These are phyloP conservation scores for Leptonema lineaticorne DNA, from an alignment of 1,140 invertebrate species.

Conservation along the genomic window DNA sequence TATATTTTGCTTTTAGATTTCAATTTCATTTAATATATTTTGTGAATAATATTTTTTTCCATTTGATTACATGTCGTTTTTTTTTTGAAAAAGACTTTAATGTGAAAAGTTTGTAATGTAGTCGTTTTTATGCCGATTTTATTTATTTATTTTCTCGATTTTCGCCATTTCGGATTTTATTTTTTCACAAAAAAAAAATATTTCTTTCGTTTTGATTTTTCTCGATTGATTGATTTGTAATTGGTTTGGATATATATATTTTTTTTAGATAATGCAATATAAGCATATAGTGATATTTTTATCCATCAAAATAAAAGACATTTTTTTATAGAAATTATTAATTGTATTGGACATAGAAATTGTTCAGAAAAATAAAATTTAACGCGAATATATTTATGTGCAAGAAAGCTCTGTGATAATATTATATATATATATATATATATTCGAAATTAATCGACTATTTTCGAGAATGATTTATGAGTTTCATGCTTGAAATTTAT, in stretches of 20 bases:
- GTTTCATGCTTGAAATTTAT: too few species aligned
- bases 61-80: not conserved
- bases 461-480: too few species aligned
- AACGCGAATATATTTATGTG: too few species aligned
- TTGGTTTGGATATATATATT: not conserved
- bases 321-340: too few species aligned
- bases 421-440: too few species aligned
- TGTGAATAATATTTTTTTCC: conserved; percentile 10
- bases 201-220: conserved; percentile 12
- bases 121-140: conserved; percentile 4
- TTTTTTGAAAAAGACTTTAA: conserved; percentile 1
- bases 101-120: conserved; percentile 3
- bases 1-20: not conserved
- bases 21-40: not conserved
- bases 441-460: too few species aligned
- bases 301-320: too few species aligned
- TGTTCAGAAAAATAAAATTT: too few species aligned
- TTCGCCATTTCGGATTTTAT: not conserved
- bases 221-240: conserved; percentile 1
- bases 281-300: too few species aligned
- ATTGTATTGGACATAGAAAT: too few species aligned
- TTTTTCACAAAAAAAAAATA: not conserved
- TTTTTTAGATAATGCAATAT: conserved; percentile 11
- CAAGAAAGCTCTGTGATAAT: too few species aligned
- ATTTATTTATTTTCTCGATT: conserved; percentile 1